These are phyloP conservation scores for Ceryle rudis DNA, from an alignment of 2,797 vertebrate genomes.

Conservation along the genomic window DNA sequence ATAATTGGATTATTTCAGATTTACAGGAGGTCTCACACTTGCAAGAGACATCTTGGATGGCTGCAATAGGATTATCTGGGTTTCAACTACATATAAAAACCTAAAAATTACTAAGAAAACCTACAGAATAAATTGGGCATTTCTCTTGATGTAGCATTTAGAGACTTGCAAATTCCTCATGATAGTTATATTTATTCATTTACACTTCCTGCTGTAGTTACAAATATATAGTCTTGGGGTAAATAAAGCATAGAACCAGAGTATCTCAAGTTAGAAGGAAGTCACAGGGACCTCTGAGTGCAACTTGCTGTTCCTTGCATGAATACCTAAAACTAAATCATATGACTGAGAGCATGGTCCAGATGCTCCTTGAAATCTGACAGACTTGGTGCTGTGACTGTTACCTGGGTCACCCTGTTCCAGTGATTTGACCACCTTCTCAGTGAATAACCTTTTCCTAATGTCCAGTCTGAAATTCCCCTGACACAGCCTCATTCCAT, in stretches of 20 bases:
- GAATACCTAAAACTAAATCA: not conserved
- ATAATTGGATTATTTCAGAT: not conserved
- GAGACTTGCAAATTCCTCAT: not conserved
- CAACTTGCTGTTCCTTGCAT: not conserved
- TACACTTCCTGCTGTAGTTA: not conserved
- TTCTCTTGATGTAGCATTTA: not conserved
- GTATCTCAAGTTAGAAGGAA: not conserved
- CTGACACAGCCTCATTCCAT: not conserved
- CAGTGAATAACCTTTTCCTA: not conserved
- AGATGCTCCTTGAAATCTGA: not conserved
- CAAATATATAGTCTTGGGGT: not conserved
- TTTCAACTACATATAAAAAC: not conserved
- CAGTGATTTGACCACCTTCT: not conserved
- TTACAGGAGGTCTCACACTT: not conserved
- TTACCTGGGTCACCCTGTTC: not conserved
- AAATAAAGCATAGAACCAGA: not conserved
- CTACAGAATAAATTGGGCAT: not conserved
- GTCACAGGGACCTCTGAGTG: accelerated
- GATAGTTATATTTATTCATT: not conserved
- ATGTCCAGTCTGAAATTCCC: not conserved
- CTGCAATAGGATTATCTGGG: not conserved
- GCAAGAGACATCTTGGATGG: not conserved
- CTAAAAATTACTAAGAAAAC: not conserved
- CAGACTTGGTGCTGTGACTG: not conserved
- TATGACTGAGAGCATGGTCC: not conserved